Base-by-base conservation (phyloP, 2,888 invertebrate genomes). In the Lepidochrysops patricia region DNA sequence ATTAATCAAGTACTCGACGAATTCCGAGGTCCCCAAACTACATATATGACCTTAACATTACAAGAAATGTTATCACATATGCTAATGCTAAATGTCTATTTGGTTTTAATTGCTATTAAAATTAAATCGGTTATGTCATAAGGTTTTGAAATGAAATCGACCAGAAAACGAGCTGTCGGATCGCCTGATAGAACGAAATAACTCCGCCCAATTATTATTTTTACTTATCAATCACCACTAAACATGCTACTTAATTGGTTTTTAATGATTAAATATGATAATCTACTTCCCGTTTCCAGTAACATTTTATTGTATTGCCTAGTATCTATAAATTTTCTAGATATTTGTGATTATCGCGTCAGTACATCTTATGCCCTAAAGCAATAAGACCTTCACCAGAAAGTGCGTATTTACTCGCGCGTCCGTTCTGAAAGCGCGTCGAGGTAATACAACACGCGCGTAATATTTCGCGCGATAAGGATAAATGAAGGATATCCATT, bases 31-130 rank as follows among this genome's bases (percentile, higher is more conserved):
- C 58, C 50, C 5, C 49, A 13, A 29, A 32, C 23, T 37, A 57
- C 26, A n/a, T 50, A 37, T 29, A 29, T 58, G 58, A 34, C 58
- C 58, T 58, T 58, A 58, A 58, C 58, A 52, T n/a, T 52, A 58
- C 15, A 34, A 34, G 13, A 58, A 58, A 32, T 26, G 19, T 35
- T 26, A 57, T 43, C 37, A 19, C 26, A 57, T 15, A 57, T 15
- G 27, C 37, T 43, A 57, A 27, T 57, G 9, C 23, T 19, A 37
- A 57, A 57, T 43, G 57, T 57, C 27, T 12, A 26, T 19, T 56
- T 1, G n/a, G 13, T 23, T 60, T 58, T 27, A 57, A 57, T 57
- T 57, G 35, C 27, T 15, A 50, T 2, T 29, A 7, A 29, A 4
- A n/a, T n/a, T 43, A 43, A 43, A 43, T 1, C 23, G 43, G 9